Conservation (phyloP, 2,888 invertebrate species). For the Atrina japonica region DNA sequence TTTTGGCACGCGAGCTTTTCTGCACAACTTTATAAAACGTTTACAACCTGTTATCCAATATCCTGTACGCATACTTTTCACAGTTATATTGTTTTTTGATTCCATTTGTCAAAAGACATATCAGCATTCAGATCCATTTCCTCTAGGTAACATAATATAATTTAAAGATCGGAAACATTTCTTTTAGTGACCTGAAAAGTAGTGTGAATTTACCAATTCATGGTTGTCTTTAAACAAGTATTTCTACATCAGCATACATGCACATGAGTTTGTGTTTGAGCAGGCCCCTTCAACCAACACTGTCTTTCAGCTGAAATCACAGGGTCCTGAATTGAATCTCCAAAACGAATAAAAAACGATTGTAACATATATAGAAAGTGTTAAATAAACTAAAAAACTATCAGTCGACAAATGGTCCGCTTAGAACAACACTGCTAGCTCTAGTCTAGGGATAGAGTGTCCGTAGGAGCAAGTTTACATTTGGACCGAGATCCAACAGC, state of each 20-base stretch:
- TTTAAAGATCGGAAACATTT: constrained; percentile 15
- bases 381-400: constrained; percentile 40
- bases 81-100: constrained; percentile 34
- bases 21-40: constrained; percentile 42
- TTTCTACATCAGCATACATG: constrained; percentile 19
- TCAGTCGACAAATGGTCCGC: constrained; percentile 28
- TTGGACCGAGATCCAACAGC: constrained; percentile 59
- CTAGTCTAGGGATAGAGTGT: constrained; percentile 54
- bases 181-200: constrained; percentile 38
- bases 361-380: constrained; percentile 53
- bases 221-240: constrained; percentile 10
- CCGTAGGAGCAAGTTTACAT: constrained; percentile 51
- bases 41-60: constrained; percentile 51
- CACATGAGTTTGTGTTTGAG: no score
- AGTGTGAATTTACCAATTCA: constrained; percentile 13
- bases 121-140: constrained; percentile 31
- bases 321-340: constrained; percentile 47
- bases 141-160: constrained; percentile 6
- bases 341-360: constrained; percentile 46
- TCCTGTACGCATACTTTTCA: constrained; percentile 45
- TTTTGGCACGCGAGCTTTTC: constrained; percentile 39
- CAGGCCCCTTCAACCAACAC: constrained; percentile 48
- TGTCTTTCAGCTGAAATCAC: constrained; percentile 38
- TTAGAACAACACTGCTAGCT: constrained; percentile 54
- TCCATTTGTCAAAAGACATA: constrained; percentile 28